A percentile compares a stretch with the other conserved stretches of the same genome.
Evolutionary conservation across 2,113 vertebrate species (phyloP).

Genomic region (Spilogale gracilis): DNA sequence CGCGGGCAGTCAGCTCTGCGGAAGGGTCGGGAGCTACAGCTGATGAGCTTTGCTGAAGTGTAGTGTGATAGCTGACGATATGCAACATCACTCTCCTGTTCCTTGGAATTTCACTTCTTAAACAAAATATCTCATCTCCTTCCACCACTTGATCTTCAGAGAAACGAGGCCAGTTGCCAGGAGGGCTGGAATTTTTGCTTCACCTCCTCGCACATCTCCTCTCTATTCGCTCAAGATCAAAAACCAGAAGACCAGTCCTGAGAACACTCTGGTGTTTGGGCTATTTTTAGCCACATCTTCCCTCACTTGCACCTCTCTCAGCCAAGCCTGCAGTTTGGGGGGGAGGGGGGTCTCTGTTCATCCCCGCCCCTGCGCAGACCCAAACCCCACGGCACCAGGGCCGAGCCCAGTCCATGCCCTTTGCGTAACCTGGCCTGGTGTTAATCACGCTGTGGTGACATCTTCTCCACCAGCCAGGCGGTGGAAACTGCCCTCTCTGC

Average conservation of each 20-base stretch:
- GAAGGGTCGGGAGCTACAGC: background rate
- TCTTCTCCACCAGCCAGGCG: constrained; percentile 58
- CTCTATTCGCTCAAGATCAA: constrained; percentile 35
- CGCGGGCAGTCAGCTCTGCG: rapidly evolving
- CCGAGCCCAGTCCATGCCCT: constrained; percentile 76
- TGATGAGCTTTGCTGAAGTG: no score
- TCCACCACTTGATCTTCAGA: background rate
- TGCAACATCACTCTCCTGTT: background rate
- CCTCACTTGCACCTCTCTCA: background rate
- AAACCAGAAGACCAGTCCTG: constrained; percentile 59
- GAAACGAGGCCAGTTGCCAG: background rate
- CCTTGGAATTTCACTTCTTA: background rate
- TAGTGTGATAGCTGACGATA: background rate
- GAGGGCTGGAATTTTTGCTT: background rate
- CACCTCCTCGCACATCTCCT: constrained; percentile 32
- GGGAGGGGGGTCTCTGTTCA: background rate
- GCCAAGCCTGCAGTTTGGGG: background rate
- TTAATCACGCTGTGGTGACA: constrained; percentile 69
- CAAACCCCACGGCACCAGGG: background rate
- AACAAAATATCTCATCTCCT: background rate
- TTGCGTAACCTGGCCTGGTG: constrained; percentile 58
- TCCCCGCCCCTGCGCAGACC: constrained; percentile 1
- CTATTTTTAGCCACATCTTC: background rate
- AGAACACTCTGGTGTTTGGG: background rate
- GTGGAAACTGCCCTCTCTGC: constrained; percentile 63